Evolutionary conservation across 2,113 vertebrate species (phyloP), one percentile per base, ranked within the genome.

Genomic region (Callorhinus ursinus): DNA sequence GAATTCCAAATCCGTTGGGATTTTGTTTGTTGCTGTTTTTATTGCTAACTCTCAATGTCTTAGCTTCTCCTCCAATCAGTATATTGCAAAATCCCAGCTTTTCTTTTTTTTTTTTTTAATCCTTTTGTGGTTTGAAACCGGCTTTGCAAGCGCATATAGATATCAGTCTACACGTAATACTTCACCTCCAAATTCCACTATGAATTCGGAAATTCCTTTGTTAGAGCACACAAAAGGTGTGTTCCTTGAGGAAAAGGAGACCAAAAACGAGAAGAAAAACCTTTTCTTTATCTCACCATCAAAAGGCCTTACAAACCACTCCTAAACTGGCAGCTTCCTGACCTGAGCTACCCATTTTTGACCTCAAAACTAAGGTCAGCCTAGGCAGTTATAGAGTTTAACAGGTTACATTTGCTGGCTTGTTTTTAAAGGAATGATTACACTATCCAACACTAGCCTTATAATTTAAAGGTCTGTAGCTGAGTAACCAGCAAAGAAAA

Each of bases 201-300:
- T 79, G 93, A 96, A 97, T 88, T 95, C 87, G 91, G 96, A 95
- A 80, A 97, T 97, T 96, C 95, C 92, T 97, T 95, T 93, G 92
- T 97, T 92, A 92, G 53, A 96, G 69, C 81, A 74, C 65, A 97
- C 90, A 90, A 82, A 96, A 97, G 96, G 95, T 97, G 95, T 92
- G 83, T 90, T 98, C 94, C 90, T 74, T 57, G 33, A 88, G 84
- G 79, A 74, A 33, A n/a, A 77, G 24, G 19, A 57, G 39, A 19
- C 74, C 59, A 31, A 28, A 55, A 55, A 81, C 4, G 67, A 39
- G 63, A 65, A 97, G 83, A 76, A 76, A 93, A 87, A n/a, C 63
- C 74, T 87, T 90, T 83, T 92, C 84, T 97, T 93, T 95, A 92
- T 95, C 95, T 96, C 63, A 10, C 77, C 51, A 80, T 93, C 88